Conservation (phyloP, 2,797 vertebrate species). For the Crocodylus rhombifer region DNA sequence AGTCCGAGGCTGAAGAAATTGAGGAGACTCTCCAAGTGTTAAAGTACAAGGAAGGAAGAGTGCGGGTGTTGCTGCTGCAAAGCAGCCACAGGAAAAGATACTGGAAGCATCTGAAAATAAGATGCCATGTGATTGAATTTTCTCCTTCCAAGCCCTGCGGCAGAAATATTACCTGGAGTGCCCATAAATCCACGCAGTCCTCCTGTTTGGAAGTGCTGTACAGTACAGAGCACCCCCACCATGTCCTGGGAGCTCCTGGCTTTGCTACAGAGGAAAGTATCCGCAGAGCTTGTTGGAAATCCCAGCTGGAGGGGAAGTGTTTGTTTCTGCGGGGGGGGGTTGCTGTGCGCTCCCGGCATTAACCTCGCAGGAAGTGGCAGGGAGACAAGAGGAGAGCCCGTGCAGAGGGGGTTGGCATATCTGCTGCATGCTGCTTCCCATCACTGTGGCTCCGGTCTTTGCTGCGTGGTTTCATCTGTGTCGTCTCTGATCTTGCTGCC, state of each 20-base stretch:
- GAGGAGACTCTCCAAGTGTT: accelerated
- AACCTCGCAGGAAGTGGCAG: neutral
- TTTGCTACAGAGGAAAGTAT: constrained; percentile 14
- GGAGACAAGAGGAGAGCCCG: accelerated
- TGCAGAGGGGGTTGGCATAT: neutral
- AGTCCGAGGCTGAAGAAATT: neutral
- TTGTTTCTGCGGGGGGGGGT: neutral
- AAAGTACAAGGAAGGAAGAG: neutral
- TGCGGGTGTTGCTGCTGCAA: neutral
- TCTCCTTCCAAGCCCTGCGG: neutral
- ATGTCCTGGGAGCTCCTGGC: neutral
- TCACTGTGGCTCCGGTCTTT: neutral
- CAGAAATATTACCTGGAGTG: neutral
- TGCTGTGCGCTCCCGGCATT: neutral
- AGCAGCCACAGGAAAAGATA: neutral
- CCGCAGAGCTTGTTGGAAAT: neutral
- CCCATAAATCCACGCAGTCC: neutral
- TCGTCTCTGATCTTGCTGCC: neutral
- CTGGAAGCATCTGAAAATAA: neutral
- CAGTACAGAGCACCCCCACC: neutral
- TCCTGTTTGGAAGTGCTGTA: neutral
- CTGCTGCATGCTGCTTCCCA: neutral
- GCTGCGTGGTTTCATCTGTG: neutral
- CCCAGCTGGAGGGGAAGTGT: neutral
- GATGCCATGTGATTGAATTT: neutral